phyloP scores from a whole-genome alignment of 2,888 invertebrate species.

The Rosalia funebris region DNA sequence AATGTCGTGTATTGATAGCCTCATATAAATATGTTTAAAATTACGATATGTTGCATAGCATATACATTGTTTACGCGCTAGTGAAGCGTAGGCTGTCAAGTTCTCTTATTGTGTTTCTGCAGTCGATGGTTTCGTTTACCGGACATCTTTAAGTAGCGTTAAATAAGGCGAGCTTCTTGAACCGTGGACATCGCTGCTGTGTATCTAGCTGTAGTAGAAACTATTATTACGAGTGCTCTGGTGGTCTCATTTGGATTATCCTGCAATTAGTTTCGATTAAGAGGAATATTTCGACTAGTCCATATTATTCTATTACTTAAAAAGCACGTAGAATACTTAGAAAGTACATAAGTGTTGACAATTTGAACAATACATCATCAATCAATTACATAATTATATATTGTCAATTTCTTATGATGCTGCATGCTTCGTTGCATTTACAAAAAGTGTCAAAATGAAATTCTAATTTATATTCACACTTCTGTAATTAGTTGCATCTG shows the following conservation, averaged over 20 bases:
- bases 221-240: constrained; percentile 46
- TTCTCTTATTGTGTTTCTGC: constrained; percentile 55
- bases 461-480: too few species aligned
- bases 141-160: constrained; percentile 58
- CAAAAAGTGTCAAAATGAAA: too few species aligned
- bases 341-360: too few species aligned
- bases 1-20: constrained; percentile 19
- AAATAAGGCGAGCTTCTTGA: constrained; percentile 55
- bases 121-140: constrained; percentile 54
- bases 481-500: too few species aligned
- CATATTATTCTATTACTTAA: too few species aligned
- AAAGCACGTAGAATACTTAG: too few species aligned
- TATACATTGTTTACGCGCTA: constrained; percentile 31
- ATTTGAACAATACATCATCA: too few species aligned
- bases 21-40: constrained; percentile 13
- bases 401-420: too few species aligned
- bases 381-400: too few species aligned
- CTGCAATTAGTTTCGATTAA: constrained; percentile 46
- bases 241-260: constrained; percentile 53
- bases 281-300: too few species aligned
- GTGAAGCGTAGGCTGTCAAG: constrained; percentile 41
- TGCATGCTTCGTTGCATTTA: too few species aligned
- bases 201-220: constrained; percentile 51
- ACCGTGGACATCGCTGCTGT: constrained; percentile 53
- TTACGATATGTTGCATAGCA: constrained; percentile 10